These are phyloP conservation scores for Rhynchotus rufescens DNA, from an alignment of 2,797 vertebrate genomes.

Conservation along the genomic window DNA sequence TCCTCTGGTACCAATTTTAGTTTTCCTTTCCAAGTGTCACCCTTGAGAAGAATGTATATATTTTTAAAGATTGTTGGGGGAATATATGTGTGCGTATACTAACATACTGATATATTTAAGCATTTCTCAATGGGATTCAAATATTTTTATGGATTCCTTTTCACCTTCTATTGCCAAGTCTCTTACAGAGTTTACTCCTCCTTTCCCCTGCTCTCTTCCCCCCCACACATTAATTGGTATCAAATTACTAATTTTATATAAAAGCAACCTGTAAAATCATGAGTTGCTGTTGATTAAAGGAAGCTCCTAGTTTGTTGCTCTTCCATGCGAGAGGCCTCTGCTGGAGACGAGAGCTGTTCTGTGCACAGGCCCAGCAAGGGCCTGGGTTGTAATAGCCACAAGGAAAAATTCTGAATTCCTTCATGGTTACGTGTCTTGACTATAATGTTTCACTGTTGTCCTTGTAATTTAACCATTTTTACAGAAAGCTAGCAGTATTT, in stretches of 20 bases:
- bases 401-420: conserved; percentile 52
- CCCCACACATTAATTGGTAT: neutral
- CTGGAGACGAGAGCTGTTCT: conserved; percentile 30
- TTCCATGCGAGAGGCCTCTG: neutral
- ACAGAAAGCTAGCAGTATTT: conserved; percentile 18
- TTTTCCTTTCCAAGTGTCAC: neutral
- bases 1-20: neutral
- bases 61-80: neutral
- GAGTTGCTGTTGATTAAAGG: neutral
- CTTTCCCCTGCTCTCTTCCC: neutral
- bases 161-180: neutral
- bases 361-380: neutral
- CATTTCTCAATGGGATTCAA: neutral
- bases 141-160: neutral
- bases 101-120: neutral
- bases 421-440: conserved; percentile 38
- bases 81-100: neutral
- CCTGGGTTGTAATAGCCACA: neutral
- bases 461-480: conserved; percentile 59
- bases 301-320: neutral
- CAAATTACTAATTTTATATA: neutral
- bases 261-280: neutral
- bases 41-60: neutral
- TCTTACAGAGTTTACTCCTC: neutral
- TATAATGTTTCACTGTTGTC: conserved; percentile 55